Percentiles rank a stretch among this genome's conserved stretches.
phyloP scores from a whole-genome alignment of 2,797 vertebrate genomes.

The Premnoplex brunnescens region DNA sequence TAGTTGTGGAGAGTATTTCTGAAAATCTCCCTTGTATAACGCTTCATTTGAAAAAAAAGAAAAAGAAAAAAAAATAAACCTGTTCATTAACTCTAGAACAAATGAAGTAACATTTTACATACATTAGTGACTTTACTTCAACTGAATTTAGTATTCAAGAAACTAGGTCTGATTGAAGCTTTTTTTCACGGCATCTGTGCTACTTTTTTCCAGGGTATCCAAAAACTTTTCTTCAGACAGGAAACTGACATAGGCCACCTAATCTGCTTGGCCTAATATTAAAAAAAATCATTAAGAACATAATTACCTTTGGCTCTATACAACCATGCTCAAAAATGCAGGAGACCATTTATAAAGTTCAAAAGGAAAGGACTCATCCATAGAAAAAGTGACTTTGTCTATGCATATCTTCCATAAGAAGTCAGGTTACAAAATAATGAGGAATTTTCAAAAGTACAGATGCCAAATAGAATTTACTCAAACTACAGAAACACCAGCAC shows the following conservation, averaged over 20 bases:
- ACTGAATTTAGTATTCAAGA: background rate
- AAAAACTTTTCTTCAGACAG: background rate
- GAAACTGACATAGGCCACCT: background rate
- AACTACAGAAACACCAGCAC: constrained; percentile 29
- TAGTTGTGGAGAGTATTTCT: background rate
- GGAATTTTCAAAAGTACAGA: background rate
- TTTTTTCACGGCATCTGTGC: background rate
- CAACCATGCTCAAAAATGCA: background rate
- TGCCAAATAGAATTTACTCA: constrained; percentile 47
- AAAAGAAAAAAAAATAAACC: background rate
- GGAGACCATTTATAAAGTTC: background rate
- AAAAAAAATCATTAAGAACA: background rate
- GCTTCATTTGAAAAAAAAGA: background rate
- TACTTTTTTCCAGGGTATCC: background rate
- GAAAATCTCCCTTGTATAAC: background rate
- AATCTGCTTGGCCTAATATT: background rate
- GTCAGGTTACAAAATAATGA: background rate
- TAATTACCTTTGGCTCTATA: background rate
- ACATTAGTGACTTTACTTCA: background rate
- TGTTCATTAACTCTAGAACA: background rate
- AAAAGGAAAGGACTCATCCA: background rate
- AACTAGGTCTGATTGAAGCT: background rate
- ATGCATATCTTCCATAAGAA: background rate
- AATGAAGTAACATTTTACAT: background rate
- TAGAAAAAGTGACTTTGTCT: background rate